phyloP scores from a whole-genome alignment of 1,140 invertebrate species.

The Brachionus sp. region DNA sequence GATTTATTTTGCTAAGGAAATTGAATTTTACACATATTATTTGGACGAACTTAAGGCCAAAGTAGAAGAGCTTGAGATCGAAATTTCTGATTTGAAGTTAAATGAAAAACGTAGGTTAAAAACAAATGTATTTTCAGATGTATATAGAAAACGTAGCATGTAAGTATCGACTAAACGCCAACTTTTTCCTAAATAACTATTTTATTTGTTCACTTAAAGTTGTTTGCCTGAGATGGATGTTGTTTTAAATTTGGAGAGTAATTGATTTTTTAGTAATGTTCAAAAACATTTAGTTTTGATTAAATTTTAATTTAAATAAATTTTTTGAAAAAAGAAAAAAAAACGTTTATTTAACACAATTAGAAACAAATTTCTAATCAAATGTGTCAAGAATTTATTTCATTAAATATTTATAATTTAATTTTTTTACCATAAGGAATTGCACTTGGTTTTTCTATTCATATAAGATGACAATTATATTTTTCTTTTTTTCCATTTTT shows the following conservation, averaged over 20 bases:
- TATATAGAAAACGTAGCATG: background rate
- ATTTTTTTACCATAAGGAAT: no score
- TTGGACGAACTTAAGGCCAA: background rate
- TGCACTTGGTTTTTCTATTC: no score
- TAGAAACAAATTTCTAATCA: no score
- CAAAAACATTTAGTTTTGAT: background rate
- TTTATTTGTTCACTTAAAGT: background rate
- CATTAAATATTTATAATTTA: no score
- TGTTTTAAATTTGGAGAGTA: slow-evolving; percentile 25
- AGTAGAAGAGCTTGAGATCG: background rate
- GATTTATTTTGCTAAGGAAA: background rate
- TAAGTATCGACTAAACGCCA: background rate
- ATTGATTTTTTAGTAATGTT: background rate
- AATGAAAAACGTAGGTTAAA: background rate
- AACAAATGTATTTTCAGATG: background rate
- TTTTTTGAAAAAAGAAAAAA: background rate
- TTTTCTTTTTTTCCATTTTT: no score
- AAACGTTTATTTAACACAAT: background rate
- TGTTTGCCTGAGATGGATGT: slow-evolving; percentile 44
- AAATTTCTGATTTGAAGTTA: background rate
- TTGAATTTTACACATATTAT: slow-evolving; percentile 19
- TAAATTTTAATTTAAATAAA: slow-evolving; percentile 2
- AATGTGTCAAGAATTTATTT: no score
- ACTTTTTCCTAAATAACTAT: background rate
- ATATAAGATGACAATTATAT: no score